Evolutionary conservation across 2,797 vertebrate species (phyloP).

Genomic region (Typhlichthys subterraneus): DNA sequence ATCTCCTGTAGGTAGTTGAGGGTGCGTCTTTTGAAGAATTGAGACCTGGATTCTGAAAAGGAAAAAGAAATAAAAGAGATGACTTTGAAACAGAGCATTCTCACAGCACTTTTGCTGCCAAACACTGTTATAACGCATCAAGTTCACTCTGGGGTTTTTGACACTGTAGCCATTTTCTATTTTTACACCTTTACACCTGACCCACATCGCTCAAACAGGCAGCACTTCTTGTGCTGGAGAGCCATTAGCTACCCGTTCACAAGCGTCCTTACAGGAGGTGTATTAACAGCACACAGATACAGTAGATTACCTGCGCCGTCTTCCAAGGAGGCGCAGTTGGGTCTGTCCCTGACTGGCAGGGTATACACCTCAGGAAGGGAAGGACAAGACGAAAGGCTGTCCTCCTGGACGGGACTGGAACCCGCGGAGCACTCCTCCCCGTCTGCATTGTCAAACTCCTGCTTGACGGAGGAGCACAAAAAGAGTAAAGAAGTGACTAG

Average conservation of each 20-base stretch:
- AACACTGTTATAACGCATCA: no score
- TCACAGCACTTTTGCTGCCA: slow-evolving; percentile 33
- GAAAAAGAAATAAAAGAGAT: slow-evolving; percentile 30
- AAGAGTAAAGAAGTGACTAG: slow-evolving; percentile 20
- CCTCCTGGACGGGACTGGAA: slow-evolving; percentile 90
- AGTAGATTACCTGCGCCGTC: slow-evolving; percentile 78
- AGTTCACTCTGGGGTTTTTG: background rate
- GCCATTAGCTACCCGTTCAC: background rate
- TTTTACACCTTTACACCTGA: slow-evolving; percentile 45
- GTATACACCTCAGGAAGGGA: slow-evolving; percentile 93
- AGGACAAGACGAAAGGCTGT: slow-evolving; percentile 91
- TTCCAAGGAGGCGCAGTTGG: slow-evolving; percentile 67
- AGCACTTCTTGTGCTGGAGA: slow-evolving; percentile 18
- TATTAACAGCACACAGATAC: background rate
- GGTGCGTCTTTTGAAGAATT: slow-evolving; percentile 87
- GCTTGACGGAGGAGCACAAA: slow-evolving; percentile 20
- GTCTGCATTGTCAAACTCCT: slow-evolving; percentile 94
- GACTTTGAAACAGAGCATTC: slow-evolving; percentile 25
- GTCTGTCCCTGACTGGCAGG: slow-evolving; percentile 83
- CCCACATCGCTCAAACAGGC: slow-evolving; percentile 33
- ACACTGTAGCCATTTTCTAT: slow-evolving; percentile 1
- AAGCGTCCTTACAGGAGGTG: slow-evolving; percentile 2
- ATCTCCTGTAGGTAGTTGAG: slow-evolving; percentile 94
- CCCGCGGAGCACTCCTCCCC: slow-evolving; percentile 90
- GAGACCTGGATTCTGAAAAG: slow-evolving; percentile 70